Conservation (phyloP, 2,797 vertebrate genomes). For the Anguilla marmorata region DNA sequence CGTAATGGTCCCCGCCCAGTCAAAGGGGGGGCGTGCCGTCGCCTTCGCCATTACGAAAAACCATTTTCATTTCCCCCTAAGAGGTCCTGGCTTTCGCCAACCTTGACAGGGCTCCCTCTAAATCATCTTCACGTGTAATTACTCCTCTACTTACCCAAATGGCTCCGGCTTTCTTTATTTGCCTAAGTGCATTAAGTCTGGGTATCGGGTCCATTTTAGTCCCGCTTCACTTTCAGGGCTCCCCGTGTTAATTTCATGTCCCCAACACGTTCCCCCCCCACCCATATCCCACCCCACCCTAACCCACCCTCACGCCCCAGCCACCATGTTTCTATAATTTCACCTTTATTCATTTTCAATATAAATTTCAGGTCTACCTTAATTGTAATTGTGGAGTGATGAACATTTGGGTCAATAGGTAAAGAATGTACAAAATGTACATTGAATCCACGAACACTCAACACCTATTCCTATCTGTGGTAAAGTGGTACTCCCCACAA, state of each 20-base stretch:
- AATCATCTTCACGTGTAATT: conserved; percentile 74
- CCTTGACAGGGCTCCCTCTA: conserved; percentile 67
- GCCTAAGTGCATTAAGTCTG: conserved; percentile 74
- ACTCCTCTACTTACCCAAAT: conserved; percentile 75
- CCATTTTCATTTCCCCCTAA: conserved; percentile 72
- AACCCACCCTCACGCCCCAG: conserved; percentile 43
- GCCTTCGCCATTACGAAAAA: conserved; percentile 66
- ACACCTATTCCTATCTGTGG: too few species aligned
- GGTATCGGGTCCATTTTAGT: conserved; percentile 42
- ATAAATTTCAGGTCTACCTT: conserved; percentile 43
- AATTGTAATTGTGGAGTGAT: not conserved
- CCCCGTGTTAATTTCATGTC: conserved; percentile 54
- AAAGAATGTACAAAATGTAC: not conserved
- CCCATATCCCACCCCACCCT: conserved; percentile 36
- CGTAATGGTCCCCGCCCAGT: conserved; percentile 67
- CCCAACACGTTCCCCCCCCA: conserved; percentile 46
- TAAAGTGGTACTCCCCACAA: not conserved
- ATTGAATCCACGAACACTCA: not conserved
- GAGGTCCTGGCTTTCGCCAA: conserved; percentile 49
- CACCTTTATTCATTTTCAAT: conserved; percentile 45
- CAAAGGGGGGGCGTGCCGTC: conserved; percentile 66
- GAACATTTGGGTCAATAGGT: not conserved
- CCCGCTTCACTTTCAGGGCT: conserved; percentile 43
- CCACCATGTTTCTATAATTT: conserved; percentile 14
- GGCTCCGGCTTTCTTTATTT: conserved; percentile 67